Base-by-base conservation (phyloP, 2,888 invertebrate genomes). In the Netelia virgata region DNA sequence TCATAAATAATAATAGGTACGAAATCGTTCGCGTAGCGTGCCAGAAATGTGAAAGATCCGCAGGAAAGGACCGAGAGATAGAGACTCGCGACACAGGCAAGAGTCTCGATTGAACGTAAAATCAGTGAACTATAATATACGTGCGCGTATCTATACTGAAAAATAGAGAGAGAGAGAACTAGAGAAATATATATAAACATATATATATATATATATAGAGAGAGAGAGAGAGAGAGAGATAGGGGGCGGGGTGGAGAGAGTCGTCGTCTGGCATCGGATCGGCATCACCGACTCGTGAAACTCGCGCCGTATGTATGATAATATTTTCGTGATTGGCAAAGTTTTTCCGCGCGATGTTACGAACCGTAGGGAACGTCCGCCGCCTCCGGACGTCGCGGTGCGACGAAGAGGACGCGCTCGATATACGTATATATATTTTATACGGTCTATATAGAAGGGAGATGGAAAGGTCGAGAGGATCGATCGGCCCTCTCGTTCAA, bases 291-390 rank as follows among this genome's bases (percentile, higher is more conserved):
- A 77, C 72, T 84, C 85, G 84, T 82, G 80, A 84, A 84, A 84
- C 84, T 84, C 80, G 68, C 28, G 36, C 84, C 84, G 80, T 84
- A 84, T 76, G 84, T 84, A 84, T 84, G 80, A 84, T 84, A 80
- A 84, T 84, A 84, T 84, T 84, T 80, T 84, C 80, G 63, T 76
- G 84, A 84, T 84, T 84, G 84, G 84, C 73, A 81, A 84, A 84
- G 72, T 84, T 84, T 81, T 76, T 53, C 75, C 43, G 57, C 41
- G 61, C 72, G 64, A 20, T 28, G 47, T 59, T 41, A 1, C 63
- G 43, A 41, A 16, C 41, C 57, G 11, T 53, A 28, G 20, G 10
- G 64, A 28, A 6, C 36, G 55, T 68, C 28, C 59, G 73, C 53
- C 20, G 73, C 53, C 20, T 75, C 57, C 72, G 61, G 77, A 73